Base-by-base conservation (phyloP, 2,888 invertebrate species). In the Drosophila hamatofila region DNA sequence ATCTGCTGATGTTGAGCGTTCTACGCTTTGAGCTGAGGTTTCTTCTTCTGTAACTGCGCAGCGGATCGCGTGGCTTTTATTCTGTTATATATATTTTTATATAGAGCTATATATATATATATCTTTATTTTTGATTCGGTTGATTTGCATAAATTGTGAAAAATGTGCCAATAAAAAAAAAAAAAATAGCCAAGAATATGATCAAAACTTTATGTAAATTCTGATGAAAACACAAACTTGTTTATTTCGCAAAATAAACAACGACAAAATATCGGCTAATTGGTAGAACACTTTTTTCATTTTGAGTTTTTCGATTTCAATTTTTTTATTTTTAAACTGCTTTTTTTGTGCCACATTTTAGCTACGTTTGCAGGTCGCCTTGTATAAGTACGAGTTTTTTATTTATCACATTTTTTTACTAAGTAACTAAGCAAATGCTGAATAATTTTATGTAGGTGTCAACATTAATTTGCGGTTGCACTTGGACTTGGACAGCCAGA, bases 41-140 rank as follows among this genome's bases (percentile, higher is more conserved):
- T 78, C 74, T 82, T 59, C 75, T 84, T 79, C 85, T 87, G 88
- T 88, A 88, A 84, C 83, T 84, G 88, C 84, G 84, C 83, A 84
- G 76, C 78, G 83, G 72, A 72, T 75, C 78, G 80, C 68, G 68
- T 64, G 66, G 72, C 65, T 75, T 69, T 75, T 68, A 62, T 72
- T 62, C 37, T 37, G 18, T 14, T 54, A 9, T 30, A 58, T 33
- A 30, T 56, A 21, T 33, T 35, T 51, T 37, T 60, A 52, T 52
- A 23, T 52, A 21, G 0, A 35, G 5, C 2, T 7, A 37, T 44
- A 23, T 33, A 59, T 63, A 57, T 49, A 27, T 27, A 14, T 57
- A 25, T 35, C 39, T 35, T 59, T 49, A 46, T 60, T 68, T 69
- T 62, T 52, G 65, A 57, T 55, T 59, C 63, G 52, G 33, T 51